Evolutionary conservation across 2,888 invertebrate genomes (phyloP), one percentile per base, ranked within the genome.

Genomic region (Hesperia comma): DNA sequence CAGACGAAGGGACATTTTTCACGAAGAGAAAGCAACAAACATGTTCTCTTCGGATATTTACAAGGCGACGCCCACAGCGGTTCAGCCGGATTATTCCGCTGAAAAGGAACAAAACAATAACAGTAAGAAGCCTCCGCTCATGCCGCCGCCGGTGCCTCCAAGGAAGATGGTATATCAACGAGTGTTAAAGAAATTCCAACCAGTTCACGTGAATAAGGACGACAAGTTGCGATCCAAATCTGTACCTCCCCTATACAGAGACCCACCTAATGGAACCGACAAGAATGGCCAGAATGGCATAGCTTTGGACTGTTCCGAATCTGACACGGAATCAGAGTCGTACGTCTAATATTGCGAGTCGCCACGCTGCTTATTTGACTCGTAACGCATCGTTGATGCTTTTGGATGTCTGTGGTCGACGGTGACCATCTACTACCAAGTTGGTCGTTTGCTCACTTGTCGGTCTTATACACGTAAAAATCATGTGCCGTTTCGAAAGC

Each of bases 201-300:
- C 95, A 0, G 95, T 95, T 32, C 95, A 95, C 76, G 94, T 95
- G 74, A 94, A 92, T 74, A 93, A 94, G 67, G 94, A 94, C 26
- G 94, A 94, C 58, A 93, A 94, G 70, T 83, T 86, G 0, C 84
- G 92, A 32, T 92, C 92, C 2, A 92, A 91, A 72, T 92, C 93
- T 19, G 92, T 92, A 33, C 92, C 93, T 8, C 88, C 92, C 0
- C 74, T 90, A n/a, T 92, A 91, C 76, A 78, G 89, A 57, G 90
- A 90, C 67, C 88, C 87, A n/a, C 84, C 87, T 17, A 87, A 86
- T 70, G 84, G 86, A 64, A 72, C 78, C 26, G 88, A 90, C 67
- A 85, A 85, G 70, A 83, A 82, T 46, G 81, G 82, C 60, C 84
- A 88, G 74, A 88, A 87, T 69, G 82, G 85, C 61, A 75, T 92